Evolutionary conservation across 2,888 invertebrate genomes (phyloP).

Genomic region (Cactoblastis cactorum): DNA sequence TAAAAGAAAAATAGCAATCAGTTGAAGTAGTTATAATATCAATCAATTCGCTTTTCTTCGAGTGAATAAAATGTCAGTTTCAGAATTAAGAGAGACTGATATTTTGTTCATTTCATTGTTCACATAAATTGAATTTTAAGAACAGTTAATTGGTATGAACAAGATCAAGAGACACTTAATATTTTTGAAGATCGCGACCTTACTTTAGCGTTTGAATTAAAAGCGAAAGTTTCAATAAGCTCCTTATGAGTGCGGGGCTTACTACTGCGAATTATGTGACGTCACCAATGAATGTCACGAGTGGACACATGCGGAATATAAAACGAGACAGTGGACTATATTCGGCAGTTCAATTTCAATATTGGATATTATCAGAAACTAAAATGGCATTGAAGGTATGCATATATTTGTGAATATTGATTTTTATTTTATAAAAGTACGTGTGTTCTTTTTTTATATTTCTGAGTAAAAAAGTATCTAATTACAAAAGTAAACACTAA

Average conservation of each 20-base stretch:
- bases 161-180: constrained; percentile 28
- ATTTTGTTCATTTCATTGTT: too few species aligned
- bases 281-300: constrained; percentile 51
- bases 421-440: neutral
- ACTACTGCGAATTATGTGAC: constrained; percentile 42
- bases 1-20: too few species aligned
- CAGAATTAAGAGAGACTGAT: too few species aligned
- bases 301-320: constrained; percentile 44
- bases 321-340: constrained; percentile 42
- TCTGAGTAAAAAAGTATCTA: too few species aligned
- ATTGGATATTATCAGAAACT: constrained; percentile 41
- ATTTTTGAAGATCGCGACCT: constrained; percentile 50
- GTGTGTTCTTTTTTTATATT: too few species aligned
- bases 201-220: constrained; percentile 52
- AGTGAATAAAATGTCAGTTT: too few species aligned
- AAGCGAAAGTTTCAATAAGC: constrained; percentile 63
- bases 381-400: constrained; percentile 69
- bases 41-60: too few species aligned
- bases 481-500: too few species aligned
- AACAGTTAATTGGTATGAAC: too few species aligned
- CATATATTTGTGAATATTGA: neutral
- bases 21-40: too few species aligned
- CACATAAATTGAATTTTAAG: too few species aligned
- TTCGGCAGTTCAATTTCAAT: constrained; percentile 48
- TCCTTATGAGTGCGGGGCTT: constrained; percentile 43